Evolutionary conservation across 2,113 vertebrate genomes (phyloP), one percentile per base, ranked within the genome.

Genomic region (Perccottus glenii): DNA sequence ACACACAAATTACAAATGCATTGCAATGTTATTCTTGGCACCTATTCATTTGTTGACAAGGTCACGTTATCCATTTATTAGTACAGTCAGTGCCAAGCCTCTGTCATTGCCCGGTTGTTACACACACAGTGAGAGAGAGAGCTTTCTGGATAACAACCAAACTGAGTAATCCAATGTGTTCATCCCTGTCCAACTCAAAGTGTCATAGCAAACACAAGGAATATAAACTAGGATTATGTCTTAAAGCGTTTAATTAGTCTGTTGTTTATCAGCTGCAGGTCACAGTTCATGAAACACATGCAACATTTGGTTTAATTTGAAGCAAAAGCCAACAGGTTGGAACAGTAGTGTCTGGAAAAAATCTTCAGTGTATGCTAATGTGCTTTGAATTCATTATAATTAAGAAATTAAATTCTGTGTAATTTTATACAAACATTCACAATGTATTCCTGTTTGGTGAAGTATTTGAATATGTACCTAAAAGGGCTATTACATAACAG

Each of bases 41-140:
- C 40, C 47, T 27, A 8, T 46, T 32, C 52, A 43, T 64, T 73
- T 84, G 57, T 72, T 71, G 59, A 65, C 55, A 69, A 74, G 60
- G 64, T 81, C 67, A 64, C 9, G 48, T 66, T 71, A 75, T 80
- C 75, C 4, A 15, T 87, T 80, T 77, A 67, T 60, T 75, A 80
- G 68, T 57, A 2, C 59, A 56, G 47, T 58, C 36, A 56, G 47
- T 58, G 43, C 72, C 38, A 40, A 40, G 38, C 38, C 38, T 40
- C 38, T 40, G 60, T 87, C 40, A 46, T 55, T 56, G 7, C 19
- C 0, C 73, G 76, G 75, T 82, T 70, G 74, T 66, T 50, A 72
- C 43, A 40, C 70, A 70, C 4, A 1, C 27, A 59, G 53, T 74
- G 75, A 67, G 82, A 52, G 12, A 71, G 19, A 59, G 38, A 76